Evolutionary conservation across 1,140 invertebrate genomes (phyloP).

Genomic region (Nomia melanderi): DNA sequence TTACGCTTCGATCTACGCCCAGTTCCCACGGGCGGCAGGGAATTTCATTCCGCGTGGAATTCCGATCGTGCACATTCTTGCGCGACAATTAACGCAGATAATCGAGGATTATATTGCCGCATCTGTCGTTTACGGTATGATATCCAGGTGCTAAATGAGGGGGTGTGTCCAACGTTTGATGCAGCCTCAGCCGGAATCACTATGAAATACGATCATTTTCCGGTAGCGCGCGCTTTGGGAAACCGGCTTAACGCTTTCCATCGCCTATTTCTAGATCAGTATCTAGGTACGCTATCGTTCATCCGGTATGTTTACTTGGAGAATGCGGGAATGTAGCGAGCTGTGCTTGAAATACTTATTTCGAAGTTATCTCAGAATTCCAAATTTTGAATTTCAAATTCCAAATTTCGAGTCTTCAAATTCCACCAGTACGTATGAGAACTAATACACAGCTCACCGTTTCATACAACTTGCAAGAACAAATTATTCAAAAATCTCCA

Average conservation of each 20-base stretch:
- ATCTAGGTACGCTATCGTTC: background rate
- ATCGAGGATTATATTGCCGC: conserved; percentile 51
- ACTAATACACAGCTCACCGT: too few species aligned
- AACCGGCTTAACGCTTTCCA: background rate
- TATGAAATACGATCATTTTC: conserved; percentile 56
- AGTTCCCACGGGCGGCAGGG: conserved; percentile 51
- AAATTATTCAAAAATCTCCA: too few species aligned
- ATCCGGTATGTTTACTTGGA: too few species aligned
- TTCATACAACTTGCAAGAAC: too few species aligned
- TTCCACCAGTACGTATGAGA: too few species aligned
- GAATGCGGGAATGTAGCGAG: background rate
- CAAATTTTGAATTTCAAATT: too few species aligned
- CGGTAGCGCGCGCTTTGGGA: conserved; percentile 8
- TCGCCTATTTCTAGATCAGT: background rate
- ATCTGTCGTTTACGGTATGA: conserved; percentile 46
- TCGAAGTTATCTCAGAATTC: too few species aligned
- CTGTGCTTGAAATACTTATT: background rate
- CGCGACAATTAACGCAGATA: conserved; percentile 49
- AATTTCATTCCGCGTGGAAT: background rate
- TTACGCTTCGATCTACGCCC: too few species aligned
- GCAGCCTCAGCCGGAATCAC: conserved; percentile 32
- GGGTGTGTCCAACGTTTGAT: conserved; percentile 57
- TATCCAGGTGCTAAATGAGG: conserved; percentile 65
- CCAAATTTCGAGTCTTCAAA: too few species aligned
- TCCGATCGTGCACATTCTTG: conserved; percentile 24